Evolutionary conservation across 2,113 vertebrate species (phyloP).

Genomic region (Ovis aries): DNA sequence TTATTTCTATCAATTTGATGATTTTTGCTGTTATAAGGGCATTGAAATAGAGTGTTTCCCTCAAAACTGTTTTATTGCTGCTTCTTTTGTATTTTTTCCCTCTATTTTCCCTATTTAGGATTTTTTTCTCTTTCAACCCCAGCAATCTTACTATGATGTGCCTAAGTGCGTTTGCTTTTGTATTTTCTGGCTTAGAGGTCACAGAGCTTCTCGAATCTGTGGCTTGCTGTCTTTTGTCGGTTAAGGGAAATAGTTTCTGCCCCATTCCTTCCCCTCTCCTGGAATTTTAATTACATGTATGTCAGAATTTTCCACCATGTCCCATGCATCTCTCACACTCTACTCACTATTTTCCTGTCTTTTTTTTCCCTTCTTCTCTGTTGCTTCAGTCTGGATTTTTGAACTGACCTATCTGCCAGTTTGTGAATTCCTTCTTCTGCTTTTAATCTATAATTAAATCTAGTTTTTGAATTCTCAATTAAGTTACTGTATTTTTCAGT

Average conservation of each 20-base stretch:
- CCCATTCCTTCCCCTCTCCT: neutral
- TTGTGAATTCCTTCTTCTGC: neutral
- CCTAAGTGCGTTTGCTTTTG: neutral
- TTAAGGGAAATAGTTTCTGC: neutral
- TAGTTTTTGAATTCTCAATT: neutral
- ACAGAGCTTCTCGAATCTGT: neutral
- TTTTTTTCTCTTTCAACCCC: neutral
- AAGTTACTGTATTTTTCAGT: neutral
- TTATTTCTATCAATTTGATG: neutral
- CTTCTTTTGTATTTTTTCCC: neutral
- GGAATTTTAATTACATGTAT: neutral
- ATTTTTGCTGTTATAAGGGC: neutral
- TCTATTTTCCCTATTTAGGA: neutral
- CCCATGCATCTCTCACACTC: neutral
- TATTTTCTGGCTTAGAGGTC: neutral
- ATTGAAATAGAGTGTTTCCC: neutral
- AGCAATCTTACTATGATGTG: neutral
- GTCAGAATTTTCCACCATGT: neutral
- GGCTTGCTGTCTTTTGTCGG: neutral
- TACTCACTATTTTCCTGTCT: neutral
- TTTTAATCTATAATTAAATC: neutral
- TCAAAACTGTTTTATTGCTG: neutral
- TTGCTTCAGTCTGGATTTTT: neutral
- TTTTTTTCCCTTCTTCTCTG: neutral
- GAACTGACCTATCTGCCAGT: neutral